These are phyloP conservation scores for Eptatretus burgeri DNA, from an alignment of 2,113 vertebrate genomes.

Conservation along the genomic window DNA sequence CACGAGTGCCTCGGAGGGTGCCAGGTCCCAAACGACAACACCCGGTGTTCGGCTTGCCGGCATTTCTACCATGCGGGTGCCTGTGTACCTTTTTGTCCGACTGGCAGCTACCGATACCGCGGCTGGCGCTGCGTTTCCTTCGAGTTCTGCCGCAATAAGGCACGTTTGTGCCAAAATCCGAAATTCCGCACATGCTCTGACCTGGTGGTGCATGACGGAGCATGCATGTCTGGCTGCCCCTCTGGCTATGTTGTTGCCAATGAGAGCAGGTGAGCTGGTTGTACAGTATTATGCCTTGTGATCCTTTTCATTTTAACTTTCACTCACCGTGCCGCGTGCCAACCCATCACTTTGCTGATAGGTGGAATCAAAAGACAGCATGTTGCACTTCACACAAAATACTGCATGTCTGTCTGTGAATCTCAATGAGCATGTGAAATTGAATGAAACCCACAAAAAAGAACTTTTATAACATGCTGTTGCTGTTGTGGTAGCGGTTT, in stretches of 20 bases:
- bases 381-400: too few species aligned
- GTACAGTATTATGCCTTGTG: too few species aligned
- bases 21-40: conserved; percentile 21
- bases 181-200: conserved; percentile 23
- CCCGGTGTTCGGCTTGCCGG: conserved; percentile 43
- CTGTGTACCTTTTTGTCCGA: conserved; percentile 43
- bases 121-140: conserved; percentile 76
- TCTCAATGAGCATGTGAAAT: too few species aligned
- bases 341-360: too few species aligned
- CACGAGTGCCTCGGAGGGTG: conserved; percentile 63
- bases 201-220: conserved; percentile 56
- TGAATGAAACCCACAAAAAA: too few species aligned
- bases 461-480: too few species aligned
- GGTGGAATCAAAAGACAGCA: too few species aligned
- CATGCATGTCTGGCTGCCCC: conserved; percentile 55
- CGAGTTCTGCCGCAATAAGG: conserved; percentile 52
- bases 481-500: too few species aligned
- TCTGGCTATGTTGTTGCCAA: conserved; percentile 71
- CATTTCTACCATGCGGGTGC: conserved; percentile 33
- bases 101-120: conserved; percentile 34
- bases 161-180: conserved; percentile 34
- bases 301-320: too few species aligned
- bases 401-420: too few species aligned
- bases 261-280: conserved; percentile 24
- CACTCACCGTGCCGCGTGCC: too few species aligned